Evolutionary conservation across 2,888 invertebrate species (phyloP), one percentile per base, ranked within the genome.

Genomic region (Acanthoscelides obtectus): DNA sequence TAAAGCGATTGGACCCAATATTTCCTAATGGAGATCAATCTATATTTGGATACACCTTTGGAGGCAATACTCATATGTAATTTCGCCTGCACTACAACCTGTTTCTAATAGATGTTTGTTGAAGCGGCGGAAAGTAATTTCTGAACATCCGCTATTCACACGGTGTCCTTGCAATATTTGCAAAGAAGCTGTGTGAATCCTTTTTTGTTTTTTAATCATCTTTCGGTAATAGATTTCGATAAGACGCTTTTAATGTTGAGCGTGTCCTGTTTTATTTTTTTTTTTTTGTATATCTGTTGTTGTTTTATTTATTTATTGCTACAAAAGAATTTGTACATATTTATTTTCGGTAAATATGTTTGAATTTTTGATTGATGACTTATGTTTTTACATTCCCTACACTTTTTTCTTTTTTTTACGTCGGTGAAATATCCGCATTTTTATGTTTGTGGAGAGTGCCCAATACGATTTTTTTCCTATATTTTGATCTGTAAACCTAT

Each of bases 81-180:
- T n/a, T n/a, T n/a, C n/a, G n/a, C n/a, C n/a, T n/a, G n/a, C n/a
- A n/a, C n/a, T n/a, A n/a, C n/a, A n/a, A n/a, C 25, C 25, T 25
- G 8, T 5, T 25, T 25, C 25, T 25, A 25, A 25, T 3, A 25
- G 25, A 5, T 25, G 8, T 25, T 25, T 45, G 45, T 45, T 64
- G 64, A 20, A 27, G 68, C 67, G 22, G 22, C 66, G 20, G 69
- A 66, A 21, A 21, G 64, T 67, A 72, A 75, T 64, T 70, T 70
- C 71, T 68, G 71, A 19, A 45, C 3, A 12, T 45, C 12, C 45
- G 12, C 45, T 6, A 45, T 45, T 45, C 45, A 12, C 45, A 45
- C 45, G 71, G 77, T 69, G 77, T 79, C 77, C 77, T 81, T 81
- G 77, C 81, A 80, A 81, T 79, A 81, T 82, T 81, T 81, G 81